phyloP scores from a whole-genome alignment of 2,113 vertebrate genomes.

The Bombycilla garrulus region DNA sequence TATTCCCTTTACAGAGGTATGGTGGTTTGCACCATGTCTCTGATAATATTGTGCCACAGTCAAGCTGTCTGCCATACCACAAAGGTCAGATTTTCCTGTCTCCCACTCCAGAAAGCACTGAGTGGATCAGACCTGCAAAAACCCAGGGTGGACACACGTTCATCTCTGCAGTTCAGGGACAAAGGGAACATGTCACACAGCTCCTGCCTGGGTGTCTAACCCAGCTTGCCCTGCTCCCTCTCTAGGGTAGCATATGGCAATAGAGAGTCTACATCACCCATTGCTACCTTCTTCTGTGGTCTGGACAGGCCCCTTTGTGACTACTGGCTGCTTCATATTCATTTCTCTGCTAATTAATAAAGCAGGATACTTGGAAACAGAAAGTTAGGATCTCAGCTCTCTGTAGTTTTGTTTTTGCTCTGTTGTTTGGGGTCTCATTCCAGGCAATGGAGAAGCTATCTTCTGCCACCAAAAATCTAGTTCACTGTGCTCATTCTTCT shows the following conservation, averaged over 20 bases:
- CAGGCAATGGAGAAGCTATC: rapidly evolving
- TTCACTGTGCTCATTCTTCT: neutral
- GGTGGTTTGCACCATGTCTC: rapidly evolving
- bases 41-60: neutral
- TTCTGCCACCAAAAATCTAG: neutral
- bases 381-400: neutral
- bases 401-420: neutral
- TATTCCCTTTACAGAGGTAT: neutral
- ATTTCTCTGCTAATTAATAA: neutral
- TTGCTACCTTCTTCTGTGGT: neutral
- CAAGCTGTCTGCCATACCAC: rapidly evolving
- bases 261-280: neutral
- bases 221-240: neutral
- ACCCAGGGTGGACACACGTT: neutral
- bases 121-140: neutral
- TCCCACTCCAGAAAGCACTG: neutral
- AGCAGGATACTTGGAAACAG: neutral
- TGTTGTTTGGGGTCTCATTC: neutral
- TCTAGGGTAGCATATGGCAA: neutral
- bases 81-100: neutral
- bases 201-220: neutral
- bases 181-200: neutral
- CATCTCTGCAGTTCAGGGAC: neutral
- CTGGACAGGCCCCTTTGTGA: neutral
- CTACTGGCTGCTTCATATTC: neutral